These are phyloP conservation scores for Stenodema calcarata DNA, from an alignment of 2,888 invertebrate genomes.

Conservation along the genomic window DNA sequence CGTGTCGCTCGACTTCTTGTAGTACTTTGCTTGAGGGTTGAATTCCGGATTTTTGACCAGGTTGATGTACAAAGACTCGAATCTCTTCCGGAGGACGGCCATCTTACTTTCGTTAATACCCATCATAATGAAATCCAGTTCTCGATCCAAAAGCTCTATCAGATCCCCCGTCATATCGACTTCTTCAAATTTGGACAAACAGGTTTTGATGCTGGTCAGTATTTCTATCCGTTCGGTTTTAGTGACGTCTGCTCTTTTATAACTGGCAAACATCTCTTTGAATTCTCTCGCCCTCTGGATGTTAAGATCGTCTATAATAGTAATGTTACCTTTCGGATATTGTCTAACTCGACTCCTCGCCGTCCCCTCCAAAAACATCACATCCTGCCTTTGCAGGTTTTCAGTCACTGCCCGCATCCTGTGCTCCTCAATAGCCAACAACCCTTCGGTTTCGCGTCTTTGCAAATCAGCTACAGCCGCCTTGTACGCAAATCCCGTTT, in stretches of 20 bases:
- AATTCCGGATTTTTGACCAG: constrained; percentile 68
- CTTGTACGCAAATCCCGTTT: constrained; percentile 73
- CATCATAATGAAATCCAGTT: constrained; percentile 44
- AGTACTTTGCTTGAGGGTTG: constrained; percentile 66
- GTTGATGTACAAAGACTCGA: constrained; percentile 60
- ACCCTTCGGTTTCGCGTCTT: constrained; percentile 75
- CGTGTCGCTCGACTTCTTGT: constrained; percentile 53
- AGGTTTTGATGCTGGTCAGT: constrained; percentile 29
- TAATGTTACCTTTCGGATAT: constrained; percentile 72
- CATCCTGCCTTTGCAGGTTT: constrained; percentile 52
- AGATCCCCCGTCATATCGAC: constrained; percentile 32
- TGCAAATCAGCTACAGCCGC: constrained; percentile 74
- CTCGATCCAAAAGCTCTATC: constrained; percentile 60
- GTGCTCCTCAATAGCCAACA: constrained; percentile 74
- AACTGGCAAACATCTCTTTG: constrained; percentile 70
- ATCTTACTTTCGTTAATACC: constrained; percentile 30
- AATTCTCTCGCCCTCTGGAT: constrained; percentile 80
- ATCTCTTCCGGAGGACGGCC: constrained; percentile 16
- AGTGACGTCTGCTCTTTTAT: constrained; percentile 62
- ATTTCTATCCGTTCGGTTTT: constrained; percentile 55
- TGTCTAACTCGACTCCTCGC: constrained; percentile 79
- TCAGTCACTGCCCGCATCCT: constrained; percentile 66
- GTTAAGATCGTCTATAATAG: constrained; percentile 82
- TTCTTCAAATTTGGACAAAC: constrained; percentile 27
- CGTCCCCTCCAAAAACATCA: constrained; percentile 69